These are phyloP conservation scores for Acromyrmex heyeri DNA, from an alignment of 1,140 invertebrate genomes.

Conservation along the genomic window DNA sequence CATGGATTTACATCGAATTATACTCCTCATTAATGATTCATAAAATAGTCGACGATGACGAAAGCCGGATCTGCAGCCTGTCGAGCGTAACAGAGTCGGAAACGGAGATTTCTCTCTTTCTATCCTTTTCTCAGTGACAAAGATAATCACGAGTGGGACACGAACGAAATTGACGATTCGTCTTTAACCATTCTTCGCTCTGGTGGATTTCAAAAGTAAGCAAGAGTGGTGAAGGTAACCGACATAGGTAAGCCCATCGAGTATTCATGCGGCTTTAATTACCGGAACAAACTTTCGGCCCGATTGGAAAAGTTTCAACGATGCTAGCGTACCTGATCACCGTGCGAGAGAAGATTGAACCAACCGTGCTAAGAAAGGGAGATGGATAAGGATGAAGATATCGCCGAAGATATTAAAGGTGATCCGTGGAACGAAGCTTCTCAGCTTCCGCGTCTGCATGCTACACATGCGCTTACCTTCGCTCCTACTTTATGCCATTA, in stretches of 20 bases:
- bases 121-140: not conserved
- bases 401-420: constrained; percentile 46
- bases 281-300: constrained; percentile 85
- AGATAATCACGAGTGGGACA: constrained; percentile 21
- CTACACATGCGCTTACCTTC: constrained; percentile 6
- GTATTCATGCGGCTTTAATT: constrained; percentile 86
- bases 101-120: constrained; percentile 28
- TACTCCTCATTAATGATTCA: constrained; percentile 58
- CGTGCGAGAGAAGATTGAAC: constrained; percentile 29
- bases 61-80: constrained; percentile 51
- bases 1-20: constrained; percentile 57
- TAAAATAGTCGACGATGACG: constrained; percentile 56
- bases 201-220: constrained; percentile 54
- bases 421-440: constrained; percentile 31
- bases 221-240: constrained; percentile 63
- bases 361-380: not conserved
- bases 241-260: constrained; percentile 83
- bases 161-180: constrained; percentile 44
- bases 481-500: constrained; percentile 33
- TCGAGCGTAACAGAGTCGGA: constrained; percentile 33
- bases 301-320: constrained; percentile 86
- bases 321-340: constrained; percentile 84
- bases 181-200: constrained; percentile 60
- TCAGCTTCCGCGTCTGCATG: constrained; percentile 26
- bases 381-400: constrained; percentile 45